Evolutionary conservation across 1,140 invertebrate species (phyloP).

Genomic region (Hydropsyche tenuis): DNA sequence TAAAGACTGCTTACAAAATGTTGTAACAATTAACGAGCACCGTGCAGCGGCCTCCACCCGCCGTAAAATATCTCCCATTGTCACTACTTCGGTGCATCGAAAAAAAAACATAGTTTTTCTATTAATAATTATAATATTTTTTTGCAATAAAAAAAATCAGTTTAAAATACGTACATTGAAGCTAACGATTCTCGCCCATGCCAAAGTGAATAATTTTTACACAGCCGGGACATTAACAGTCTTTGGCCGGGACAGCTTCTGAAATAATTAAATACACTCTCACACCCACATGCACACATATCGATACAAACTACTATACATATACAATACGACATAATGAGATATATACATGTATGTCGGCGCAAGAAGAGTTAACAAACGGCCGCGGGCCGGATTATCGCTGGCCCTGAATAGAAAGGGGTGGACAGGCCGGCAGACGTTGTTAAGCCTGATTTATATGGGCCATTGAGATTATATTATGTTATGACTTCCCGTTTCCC

Average conservation of each 20-base stretch:
- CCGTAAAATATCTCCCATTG: not conserved
- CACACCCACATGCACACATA: not conserved
- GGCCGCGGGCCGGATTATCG: slow-evolving; percentile 33
- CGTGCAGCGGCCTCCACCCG: not conserved
- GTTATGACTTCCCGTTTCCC: slow-evolving; percentile 36
- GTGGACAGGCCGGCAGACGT: slow-evolving; percentile 38
- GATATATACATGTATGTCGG: not conserved
- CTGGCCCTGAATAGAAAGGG: slow-evolving; percentile 38
- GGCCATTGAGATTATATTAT: slow-evolving; percentile 43
- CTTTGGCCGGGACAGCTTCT: slow-evolving; percentile 24
- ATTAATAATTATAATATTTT: too few species aligned
- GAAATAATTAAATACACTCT: slow-evolving; percentile 34
- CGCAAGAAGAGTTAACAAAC: slow-evolving; percentile 39
- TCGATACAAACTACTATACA: not conserved
- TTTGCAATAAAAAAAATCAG: too few species aligned
- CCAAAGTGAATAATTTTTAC: slow-evolving; percentile 5
- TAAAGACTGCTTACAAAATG: slow-evolving; percentile 33
- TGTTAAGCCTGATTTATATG: slow-evolving; percentile 44
- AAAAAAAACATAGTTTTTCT: too few species aligned
- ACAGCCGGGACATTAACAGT: slow-evolving; percentile 11
- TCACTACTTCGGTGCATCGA: not conserved
- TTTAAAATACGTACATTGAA: not conserved
- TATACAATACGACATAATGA: not conserved
- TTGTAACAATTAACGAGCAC: slow-evolving; percentile 40
- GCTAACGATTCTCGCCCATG: not conserved